phyloP scores from a whole-genome alignment of 2,113 vertebrate species.

The Physeter macrocephalus region DNA sequence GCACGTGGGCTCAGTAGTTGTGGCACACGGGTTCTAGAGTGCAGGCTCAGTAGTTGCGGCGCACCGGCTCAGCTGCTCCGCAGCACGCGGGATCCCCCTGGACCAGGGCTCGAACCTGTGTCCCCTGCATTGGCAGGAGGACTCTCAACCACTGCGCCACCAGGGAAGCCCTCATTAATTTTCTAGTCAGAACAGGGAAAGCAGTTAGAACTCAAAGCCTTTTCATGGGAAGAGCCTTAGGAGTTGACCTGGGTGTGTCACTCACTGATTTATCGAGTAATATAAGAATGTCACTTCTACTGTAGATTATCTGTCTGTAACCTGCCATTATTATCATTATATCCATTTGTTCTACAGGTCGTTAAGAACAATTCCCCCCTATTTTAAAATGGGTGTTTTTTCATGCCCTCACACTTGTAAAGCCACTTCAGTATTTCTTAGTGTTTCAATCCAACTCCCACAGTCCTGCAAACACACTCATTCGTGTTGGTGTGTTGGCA shows the following conservation, averaged over 20 bases:
- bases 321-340: neutral
- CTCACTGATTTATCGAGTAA: neutral
- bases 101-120: no score
- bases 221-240: neutral
- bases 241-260: neutral
- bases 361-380: neutral
- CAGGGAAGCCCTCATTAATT: neutral
- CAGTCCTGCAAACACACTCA: neutral
- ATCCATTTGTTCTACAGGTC: neutral
- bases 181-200: conserved; percentile 10
- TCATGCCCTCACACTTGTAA: neutral
- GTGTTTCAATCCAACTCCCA: neutral
- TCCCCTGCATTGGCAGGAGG: no score
- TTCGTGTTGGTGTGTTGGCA: neutral
- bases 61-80: no score
- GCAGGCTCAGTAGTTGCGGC: no score
- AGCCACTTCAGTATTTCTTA: neutral
- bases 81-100: no score
- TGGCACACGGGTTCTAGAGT: no score
- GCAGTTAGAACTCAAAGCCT: neutral
- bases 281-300: neutral
- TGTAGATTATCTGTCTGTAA: neutral
- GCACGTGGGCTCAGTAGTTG: no score
- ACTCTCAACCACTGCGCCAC: no score
- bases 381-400: neutral